Conservation (phyloP, 1,140 invertebrate species). For the Papilio dardanus region DNA sequence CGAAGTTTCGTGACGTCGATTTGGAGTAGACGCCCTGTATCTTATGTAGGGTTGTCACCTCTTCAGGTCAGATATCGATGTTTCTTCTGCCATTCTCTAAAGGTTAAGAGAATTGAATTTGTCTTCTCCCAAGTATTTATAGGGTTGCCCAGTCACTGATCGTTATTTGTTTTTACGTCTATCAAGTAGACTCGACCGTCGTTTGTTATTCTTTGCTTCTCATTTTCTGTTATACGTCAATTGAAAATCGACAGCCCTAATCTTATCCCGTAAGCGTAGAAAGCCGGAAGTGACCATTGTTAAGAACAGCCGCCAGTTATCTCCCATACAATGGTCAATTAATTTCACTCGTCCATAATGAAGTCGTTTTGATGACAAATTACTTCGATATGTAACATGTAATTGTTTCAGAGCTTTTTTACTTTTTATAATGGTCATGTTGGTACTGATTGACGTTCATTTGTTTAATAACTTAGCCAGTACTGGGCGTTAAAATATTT, state of each 20-base stretch:
- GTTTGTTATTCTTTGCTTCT: background rate
- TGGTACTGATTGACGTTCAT: background rate
- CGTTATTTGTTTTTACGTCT: too few species aligned
- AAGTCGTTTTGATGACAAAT: conserved; percentile 23
- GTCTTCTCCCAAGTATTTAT: background rate
- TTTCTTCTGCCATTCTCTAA: background rate
- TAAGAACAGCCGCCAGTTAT: background rate
- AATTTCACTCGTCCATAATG: conserved; percentile 7
- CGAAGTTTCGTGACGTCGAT: too few species aligned
- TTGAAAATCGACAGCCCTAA: background rate
- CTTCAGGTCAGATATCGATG: too few species aligned
- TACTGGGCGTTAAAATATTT: background rate
- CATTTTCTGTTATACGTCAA: background rate
- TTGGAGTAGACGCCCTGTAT: background rate
- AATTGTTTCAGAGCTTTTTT: conserved; percentile 10
- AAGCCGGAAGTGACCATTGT: conserved; percentile 16
- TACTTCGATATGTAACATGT: conserved; percentile 13
- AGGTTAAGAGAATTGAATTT: background rate
- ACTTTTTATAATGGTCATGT: background rate
- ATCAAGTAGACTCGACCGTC: too few species aligned
- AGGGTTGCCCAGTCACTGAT: background rate
- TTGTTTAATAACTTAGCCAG: background rate
- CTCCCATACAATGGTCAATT: conserved; percentile 14
- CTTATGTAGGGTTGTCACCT: background rate
- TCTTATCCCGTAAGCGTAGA: conserved; percentile 12